Percentiles rank a stretch among this genome's conserved stretches.
Evolutionary conservation across 2,797 vertebrate genomes (phyloP).

Genomic region (Nyctalus aviator): DNA sequence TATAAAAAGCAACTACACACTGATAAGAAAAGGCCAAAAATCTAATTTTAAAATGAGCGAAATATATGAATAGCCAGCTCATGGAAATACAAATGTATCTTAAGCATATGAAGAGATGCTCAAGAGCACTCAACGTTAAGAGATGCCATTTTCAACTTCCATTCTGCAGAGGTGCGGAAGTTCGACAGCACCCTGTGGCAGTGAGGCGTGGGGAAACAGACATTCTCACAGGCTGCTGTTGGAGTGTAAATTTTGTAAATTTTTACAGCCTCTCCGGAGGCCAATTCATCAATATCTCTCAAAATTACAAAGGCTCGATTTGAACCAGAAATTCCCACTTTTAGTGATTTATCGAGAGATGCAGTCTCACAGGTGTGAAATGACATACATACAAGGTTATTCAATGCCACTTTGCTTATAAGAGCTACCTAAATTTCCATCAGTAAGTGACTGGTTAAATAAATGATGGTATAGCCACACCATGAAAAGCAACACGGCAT

Average conservation of each 20-base stretch:
- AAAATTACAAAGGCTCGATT: conserved; percentile 65
- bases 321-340: conserved; percentile 75
- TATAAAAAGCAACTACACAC: conserved; percentile 7
- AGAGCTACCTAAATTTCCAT: conserved; percentile 44
- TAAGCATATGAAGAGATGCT: neutral
- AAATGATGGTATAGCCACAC: conserved; percentile 34
- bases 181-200: neutral
- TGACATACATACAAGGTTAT: conserved; percentile 39
- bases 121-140: neutral
- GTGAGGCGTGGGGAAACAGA: neutral
- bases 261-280: conserved; percentile 52
- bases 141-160: neutral
- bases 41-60: conserved; percentile 21
- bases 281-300: conserved; percentile 62
- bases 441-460: conserved; percentile 41
- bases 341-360: conserved; percentile 58
- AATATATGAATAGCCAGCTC: neutral
- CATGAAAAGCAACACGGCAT: neutral
- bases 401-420: conserved; percentile 20
- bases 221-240: neutral
- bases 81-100: neutral
- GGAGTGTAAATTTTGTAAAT: conserved; percentile 57
- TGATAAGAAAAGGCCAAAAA: conserved; percentile 16
- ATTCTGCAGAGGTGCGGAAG: neutral
- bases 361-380: conserved; percentile 35